Evolutionary conservation across 2,888 invertebrate species (phyloP), one percentile per base, ranked within the genome.

Genomic region (Tenthredo notha): DNA sequence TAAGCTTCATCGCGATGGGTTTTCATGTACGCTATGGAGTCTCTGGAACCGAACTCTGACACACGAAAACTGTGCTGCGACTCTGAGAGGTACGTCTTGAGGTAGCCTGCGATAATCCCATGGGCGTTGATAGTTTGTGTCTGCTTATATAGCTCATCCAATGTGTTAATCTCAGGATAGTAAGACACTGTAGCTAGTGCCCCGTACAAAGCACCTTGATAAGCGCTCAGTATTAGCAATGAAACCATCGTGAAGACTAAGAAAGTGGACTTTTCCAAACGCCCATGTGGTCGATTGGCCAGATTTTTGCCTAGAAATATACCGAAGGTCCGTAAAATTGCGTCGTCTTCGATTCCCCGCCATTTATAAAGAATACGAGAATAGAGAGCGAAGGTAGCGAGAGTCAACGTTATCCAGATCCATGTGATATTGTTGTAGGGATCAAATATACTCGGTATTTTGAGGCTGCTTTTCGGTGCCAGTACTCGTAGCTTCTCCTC

Each of bases 171-270:
- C 21, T 85, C 85, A 33, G 82, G 85, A 67, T 82, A 67, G 40
- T 85, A 50, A 25, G 61, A 37, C 25, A 37, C 43, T 43, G 70
- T 85, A 21, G 85, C 54, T 29, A 85, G 37, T 21, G 40, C 78
- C 3, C 82, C n/a, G 70, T 85, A 85, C n/a, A 85, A 50, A 29
- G 67, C 83, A 40, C 85, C 85, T 40, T 85, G 85, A 33, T 85
- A 85, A 67, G 85, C 85, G 47, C 70, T 78, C 21, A 82, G 2
- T 47, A 85, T 70, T 7, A 85, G 54, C 54, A 78, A 25, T 5
- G 85, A 80, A 25, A 37, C 37, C n/a, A 70, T 70, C 15, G 82
- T 80, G 18, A 65, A 72, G 15, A 82, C 6, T 7, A 82, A 21
- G 21, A 85, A 72, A 5, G 54, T 77, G 10, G 25, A 7, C 40